Evolutionary conservation across 2,113 vertebrate genomes (phyloP).

Genomic region (Daphoenositta chrysoptera): DNA sequence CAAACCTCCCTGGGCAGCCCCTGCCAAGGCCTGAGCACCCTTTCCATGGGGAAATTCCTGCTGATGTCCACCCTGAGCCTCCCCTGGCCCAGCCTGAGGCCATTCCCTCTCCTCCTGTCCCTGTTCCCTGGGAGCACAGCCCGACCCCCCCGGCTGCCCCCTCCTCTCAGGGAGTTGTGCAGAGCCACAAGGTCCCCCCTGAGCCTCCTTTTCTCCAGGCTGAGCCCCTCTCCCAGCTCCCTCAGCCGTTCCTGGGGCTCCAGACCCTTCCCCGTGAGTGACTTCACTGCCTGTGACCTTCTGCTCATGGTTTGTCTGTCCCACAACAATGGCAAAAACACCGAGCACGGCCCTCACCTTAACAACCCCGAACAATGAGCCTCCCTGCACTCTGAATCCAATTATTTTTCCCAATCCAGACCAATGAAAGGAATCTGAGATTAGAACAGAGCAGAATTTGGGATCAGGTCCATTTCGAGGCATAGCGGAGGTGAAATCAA

Average conservation of each 20-base stretch:
- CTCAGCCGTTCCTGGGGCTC: fast-evolving
- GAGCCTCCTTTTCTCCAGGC: background rate
- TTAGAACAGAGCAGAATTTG: fast-evolving
- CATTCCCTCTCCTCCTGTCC: background rate
- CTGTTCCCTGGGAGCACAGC: background rate
- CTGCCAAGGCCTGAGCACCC: background rate
- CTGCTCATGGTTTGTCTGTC: fast-evolving
- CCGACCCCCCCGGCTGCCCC: background rate
- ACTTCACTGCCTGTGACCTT: background rate
- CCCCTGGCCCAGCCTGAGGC: background rate
- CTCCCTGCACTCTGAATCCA: no score
- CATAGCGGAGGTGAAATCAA: background rate
- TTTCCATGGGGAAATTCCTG: background rate
- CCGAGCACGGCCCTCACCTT: fast-evolving
- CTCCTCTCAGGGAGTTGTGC: background rate
- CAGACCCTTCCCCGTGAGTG: background rate
- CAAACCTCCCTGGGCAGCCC: background rate
- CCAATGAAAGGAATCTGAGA: background rate
- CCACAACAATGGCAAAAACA: background rate
- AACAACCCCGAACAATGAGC: fast-evolving
- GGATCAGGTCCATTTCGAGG: background rate
- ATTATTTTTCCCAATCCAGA: background rate
- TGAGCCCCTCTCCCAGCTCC: background rate
- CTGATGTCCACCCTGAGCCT: background rate
- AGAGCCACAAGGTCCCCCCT: background rate